Base-by-base conservation (phyloP, 53 echinoderm and acorn worm genomes). In the Luidia sarsii region DNA sequence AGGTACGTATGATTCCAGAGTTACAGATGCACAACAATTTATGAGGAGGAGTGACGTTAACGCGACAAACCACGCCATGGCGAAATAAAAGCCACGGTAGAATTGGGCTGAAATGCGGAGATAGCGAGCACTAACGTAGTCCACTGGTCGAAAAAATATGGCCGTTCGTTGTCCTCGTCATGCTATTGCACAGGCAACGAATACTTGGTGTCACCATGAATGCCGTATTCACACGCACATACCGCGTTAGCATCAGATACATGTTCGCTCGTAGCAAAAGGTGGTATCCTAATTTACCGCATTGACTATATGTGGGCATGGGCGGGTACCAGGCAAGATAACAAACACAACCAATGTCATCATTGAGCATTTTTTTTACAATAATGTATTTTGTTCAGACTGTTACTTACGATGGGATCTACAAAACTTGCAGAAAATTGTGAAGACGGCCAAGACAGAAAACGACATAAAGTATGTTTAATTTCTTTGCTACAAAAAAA, bases 21-120 rank as follows among this genome's bases (percentile, higher is more conserved):
- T 23, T 14, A 77, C 61, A 43, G 77, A 59, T 29, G 77, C 55
- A 43, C 59, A 59, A 48, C 77, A 77, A 30, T 57, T 32, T 15
- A 48, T 55, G 2, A 48, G 27, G 39, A 77, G 19, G 2, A 45
- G 19, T 45, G 77, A 43, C 61, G 61, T 14, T 77, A 77, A 77
- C 24, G 46, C 77, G 9, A 48, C 77, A 61, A 77, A 77, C 77
- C 77, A 77, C 39, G 77, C 77, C 77, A 77, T 77, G 61, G 62
- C 27, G 39, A 46, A n/a, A 15, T 13, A 31, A 25, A n/a, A 77
- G 41, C 19, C 59, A 59, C 31, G 61, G 45, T 16, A 39, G 57
- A 77, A 77, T 45, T 43, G 27, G 41, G 60, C 29, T 22, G 39
- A 30, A 62, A 33, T 39, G 16, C 30, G 45, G 19, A 27, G 46